Percentiles rank a stretch among this genome's conserved stretches.
Evolutionary conservation across 2,888 invertebrate genomes (phyloP).

Genomic region (Cerastis rubricosa): DNA sequence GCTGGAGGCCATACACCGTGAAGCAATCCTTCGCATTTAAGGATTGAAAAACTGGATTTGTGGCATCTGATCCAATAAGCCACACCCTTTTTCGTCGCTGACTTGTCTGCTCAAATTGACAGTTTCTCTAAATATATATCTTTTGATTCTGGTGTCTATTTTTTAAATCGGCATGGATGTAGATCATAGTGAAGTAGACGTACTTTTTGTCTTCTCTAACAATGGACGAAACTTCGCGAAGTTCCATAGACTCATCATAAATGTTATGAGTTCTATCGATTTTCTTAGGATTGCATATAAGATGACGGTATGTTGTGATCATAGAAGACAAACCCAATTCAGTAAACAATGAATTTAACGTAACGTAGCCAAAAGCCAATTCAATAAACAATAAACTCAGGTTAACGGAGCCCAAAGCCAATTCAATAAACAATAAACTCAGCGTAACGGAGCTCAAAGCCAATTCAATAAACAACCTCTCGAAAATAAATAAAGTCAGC

Average conservation of each 20-base stretch:
- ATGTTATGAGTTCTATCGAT: not conserved
- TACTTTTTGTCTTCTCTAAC: not conserved
- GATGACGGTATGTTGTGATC: not conserved
- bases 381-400: not conserved
- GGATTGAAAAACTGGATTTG: slow-evolving; percentile 49
- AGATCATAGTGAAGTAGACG: not conserved
- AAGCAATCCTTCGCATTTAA: slow-evolving; percentile 41
- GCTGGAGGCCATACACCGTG: slow-evolving; percentile 30
- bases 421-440: not conserved
- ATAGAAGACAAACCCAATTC: not conserved
- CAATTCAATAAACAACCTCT: not conserved
- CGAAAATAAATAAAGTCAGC: not conserved
- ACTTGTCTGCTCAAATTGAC: not conserved
- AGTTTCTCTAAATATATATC: not conserved
- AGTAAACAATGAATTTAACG: not conserved
- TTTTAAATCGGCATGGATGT: not conserved
- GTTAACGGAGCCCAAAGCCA: too few species aligned
- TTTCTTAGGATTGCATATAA: not conserved
- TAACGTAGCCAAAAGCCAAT: not conserved
- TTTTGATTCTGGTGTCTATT: not conserved
- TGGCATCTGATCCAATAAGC: slow-evolving; percentile 19
- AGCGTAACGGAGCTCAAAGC: not conserved
- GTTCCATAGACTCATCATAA: not conserved
- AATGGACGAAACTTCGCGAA: not conserved
- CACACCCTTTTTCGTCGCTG: slow-evolving; percentile 1